phyloP scores from a whole-genome alignment of 2,797 vertebrate species.

The Alcedo atthis region DNA sequence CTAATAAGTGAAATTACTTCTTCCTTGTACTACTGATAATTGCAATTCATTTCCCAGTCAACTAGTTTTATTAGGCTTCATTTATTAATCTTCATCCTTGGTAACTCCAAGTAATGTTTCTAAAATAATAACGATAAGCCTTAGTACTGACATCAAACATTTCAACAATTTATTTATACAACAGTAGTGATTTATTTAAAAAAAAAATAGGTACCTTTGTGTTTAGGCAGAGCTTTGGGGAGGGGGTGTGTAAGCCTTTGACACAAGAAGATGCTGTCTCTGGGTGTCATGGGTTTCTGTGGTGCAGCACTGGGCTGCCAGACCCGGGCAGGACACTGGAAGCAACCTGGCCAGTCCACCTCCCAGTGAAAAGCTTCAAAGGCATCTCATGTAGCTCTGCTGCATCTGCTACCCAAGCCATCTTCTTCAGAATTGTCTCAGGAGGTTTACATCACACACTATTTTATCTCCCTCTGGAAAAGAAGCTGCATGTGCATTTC shows the following conservation, averaged over 20 bases:
- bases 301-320: neutral
- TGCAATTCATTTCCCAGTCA: neutral
- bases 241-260: neutral
- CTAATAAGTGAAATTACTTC: neutral
- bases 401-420: neutral
- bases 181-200: neutral
- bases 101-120: neutral
- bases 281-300: neutral
- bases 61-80: neutral
- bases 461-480: neutral
- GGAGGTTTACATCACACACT: neutral
- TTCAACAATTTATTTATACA: neutral
- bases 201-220: neutral
- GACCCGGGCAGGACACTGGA: accelerated
- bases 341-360: neutral
- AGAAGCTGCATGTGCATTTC: neutral
- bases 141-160: neutral
- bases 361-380: neutral
- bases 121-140: neutral
- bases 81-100: neutral
- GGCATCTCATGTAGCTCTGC: neutral
- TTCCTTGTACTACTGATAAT: neutral
- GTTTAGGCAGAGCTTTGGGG: neutral
- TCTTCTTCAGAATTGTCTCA: neutral
- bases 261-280: accelerated